Conservation (phyloP, 2,888 invertebrate genomes). For the Gortyna flavago region DNA sequence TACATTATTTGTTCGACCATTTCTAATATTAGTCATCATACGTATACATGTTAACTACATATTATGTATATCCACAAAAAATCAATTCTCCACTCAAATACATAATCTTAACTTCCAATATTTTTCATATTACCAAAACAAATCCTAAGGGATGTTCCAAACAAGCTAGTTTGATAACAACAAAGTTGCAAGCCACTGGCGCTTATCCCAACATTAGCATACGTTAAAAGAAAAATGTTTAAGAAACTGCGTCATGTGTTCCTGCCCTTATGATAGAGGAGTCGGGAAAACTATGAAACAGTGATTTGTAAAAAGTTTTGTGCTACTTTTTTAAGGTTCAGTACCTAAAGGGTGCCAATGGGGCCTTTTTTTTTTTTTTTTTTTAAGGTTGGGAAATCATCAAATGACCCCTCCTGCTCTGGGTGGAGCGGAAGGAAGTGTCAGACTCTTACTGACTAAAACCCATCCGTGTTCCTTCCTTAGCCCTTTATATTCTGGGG, state of each 20-base stretch:
- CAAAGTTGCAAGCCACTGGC: slow-evolving; percentile 73
- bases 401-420: too few species aligned
- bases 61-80: neutral
- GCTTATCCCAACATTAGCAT: slow-evolving; percentile 84
- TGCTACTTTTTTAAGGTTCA: slow-evolving; percentile 36
- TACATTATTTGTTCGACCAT: too few species aligned
- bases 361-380: too few species aligned
- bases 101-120: slow-evolving; percentile 50
- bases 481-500: too few species aligned
- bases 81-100: slow-evolving; percentile 1
- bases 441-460: too few species aligned
- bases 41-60: neutral
- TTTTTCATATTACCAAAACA: slow-evolving; percentile 66
- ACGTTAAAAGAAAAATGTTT: slow-evolving; percentile 74
- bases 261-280: slow-evolving; percentile 65
- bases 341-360: neutral
- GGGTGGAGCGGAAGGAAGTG: too few species aligned
- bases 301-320: slow-evolving; percentile 63
- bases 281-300: slow-evolving; percentile 69
- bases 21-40: too few species aligned
- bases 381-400: too few species aligned
- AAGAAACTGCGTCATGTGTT: slow-evolving; percentile 73
- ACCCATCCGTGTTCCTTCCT: too few species aligned
- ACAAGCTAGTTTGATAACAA: slow-evolving; percentile 76
- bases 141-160: slow-evolving; percentile 67